Conservation (phyloP, 2,797 vertebrate genomes). For the Clarias fuscus region DNA sequence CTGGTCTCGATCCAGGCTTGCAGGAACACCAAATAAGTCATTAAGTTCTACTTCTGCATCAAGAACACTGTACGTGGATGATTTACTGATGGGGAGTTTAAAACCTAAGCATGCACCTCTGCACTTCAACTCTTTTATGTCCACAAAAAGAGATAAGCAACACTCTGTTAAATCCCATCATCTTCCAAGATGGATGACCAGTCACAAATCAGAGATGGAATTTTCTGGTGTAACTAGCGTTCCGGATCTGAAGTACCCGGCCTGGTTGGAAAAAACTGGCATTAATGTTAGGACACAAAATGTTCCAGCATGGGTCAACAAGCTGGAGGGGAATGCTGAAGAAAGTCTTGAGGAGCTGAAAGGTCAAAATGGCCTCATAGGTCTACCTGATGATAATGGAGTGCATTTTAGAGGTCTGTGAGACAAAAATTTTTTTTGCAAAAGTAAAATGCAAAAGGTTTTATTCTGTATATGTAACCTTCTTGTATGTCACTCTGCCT, state of each 20-base stretch:
- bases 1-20: background rate
- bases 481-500: background rate
- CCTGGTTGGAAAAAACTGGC: conserved; percentile 70
- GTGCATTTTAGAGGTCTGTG: conserved; percentile 47
- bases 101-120: background rate
- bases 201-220: conserved; percentile 73
- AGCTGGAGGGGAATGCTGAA: conserved; percentile 41
- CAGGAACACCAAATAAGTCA: background rate
- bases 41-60: background rate
- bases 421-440: background rate
- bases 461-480: background rate
- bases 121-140: background rate
- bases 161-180: conserved; percentile 51
- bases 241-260: conserved; percentile 72
- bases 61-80: conserved; percentile 27
- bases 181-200: conserved; percentile 80
- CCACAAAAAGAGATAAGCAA: conserved; percentile 32
- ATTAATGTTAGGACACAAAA: conserved; percentile 49
- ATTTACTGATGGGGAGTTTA: conserved; percentile 1
- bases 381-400: background rate
- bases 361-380: background rate
- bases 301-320: conserved; percentile 50
- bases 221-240: conserved; percentile 76
- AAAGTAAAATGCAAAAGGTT: background rate
- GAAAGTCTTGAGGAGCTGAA: background rate